phyloP scores from a whole-genome alignment of 2,113 vertebrate species.

The Octodon degus region DNA sequence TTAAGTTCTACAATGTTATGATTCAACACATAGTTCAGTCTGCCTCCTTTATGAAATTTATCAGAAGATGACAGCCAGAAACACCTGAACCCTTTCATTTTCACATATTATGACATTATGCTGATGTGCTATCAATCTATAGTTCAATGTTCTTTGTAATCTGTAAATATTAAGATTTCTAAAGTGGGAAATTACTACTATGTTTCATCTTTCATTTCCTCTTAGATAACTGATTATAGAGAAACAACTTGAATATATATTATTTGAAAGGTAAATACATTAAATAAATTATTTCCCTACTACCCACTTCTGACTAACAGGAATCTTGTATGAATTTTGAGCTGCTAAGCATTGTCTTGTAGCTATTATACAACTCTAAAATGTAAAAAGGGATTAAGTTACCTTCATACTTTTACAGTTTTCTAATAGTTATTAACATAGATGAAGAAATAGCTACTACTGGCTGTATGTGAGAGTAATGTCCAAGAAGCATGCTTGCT shows the following conservation, averaged over 20 bases:
- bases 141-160: constrained; percentile 8
- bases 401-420: constrained; percentile 52
- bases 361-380: constrained; percentile 74
- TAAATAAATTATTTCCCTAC: constrained; percentile 11
- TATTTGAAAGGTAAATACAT: constrained; percentile 42
- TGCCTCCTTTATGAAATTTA: constrained; percentile 62
- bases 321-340: constrained; percentile 74
- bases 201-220: not conserved
- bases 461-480: constrained; percentile 68
- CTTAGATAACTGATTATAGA: not conserved
- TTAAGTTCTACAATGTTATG: constrained; percentile 62
- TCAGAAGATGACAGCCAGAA: constrained; percentile 25
- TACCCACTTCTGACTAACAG: not conserved
- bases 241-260: not conserved
- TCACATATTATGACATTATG: not conserved
- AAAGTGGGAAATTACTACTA: not conserved
- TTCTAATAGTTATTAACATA: constrained; percentile 63
- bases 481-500: constrained; percentile 42
- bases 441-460: constrained; percentile 61
- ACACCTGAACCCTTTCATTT: not conserved
- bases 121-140: not conserved
- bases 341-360: constrained; percentile 67
- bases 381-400: constrained; percentile 75
- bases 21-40: constrained; percentile 64
- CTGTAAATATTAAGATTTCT: constrained; percentile 19